Conservation (phyloP, 2,888 invertebrate species). For the Xestia sexstrigata region DNA sequence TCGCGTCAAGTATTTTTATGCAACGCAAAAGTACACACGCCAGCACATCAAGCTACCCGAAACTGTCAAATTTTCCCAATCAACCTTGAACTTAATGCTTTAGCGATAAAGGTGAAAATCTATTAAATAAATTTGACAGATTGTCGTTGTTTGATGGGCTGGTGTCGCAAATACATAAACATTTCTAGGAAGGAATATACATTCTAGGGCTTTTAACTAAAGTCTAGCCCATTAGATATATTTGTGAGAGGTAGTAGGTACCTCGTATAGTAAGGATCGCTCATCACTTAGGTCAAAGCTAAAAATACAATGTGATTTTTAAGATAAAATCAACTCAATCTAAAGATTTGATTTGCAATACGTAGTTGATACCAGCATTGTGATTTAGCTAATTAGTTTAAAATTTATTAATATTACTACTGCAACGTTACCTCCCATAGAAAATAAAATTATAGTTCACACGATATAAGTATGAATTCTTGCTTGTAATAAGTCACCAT, state of each 20-base stretch:
- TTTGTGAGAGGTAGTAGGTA: background rate
- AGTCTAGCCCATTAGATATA: background rate
- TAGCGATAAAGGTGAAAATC: no score
- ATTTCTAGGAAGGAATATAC: no score
- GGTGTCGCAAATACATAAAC: no score
- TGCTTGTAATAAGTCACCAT: slow-evolving; percentile 32
- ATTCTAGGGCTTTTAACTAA: background rate
- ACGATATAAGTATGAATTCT: slow-evolving; percentile 33
- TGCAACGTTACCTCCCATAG: slow-evolving; percentile 50
- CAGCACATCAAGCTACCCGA: no score
- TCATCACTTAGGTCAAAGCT: slow-evolving; percentile 71
- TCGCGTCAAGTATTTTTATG: background rate
- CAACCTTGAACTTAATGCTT: no score
- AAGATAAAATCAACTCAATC: slow-evolving; percentile 85
- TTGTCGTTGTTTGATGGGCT: no score
- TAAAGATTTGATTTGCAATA: slow-evolving; percentile 86
- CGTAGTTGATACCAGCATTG: slow-evolving; percentile 70
- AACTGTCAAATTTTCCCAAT: no score
- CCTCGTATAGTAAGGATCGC: slow-evolving; percentile 9
- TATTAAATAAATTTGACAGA: no score
- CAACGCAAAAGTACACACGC: background rate
- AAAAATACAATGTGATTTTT: slow-evolving; percentile 85
- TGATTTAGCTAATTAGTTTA: slow-evolving; percentile 78
- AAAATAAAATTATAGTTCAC: slow-evolving; percentile 56
- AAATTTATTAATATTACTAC: slow-evolving; percentile 78